Base-by-base conservation (phyloP, 2,797 vertebrate genomes). In the Denticeps clupeoides region DNA sequence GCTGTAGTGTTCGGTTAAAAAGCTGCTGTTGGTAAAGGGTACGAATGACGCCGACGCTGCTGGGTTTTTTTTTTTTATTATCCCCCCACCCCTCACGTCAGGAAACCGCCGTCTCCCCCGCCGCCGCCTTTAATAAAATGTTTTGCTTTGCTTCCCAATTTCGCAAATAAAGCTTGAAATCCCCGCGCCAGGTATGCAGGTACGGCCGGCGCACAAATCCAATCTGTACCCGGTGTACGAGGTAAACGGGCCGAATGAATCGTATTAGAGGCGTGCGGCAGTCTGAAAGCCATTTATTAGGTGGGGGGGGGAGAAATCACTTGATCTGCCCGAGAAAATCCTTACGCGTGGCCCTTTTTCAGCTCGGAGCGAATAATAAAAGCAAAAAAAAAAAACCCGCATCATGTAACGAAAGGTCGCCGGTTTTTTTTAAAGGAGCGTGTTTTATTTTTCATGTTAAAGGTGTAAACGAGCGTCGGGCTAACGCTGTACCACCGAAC, bases 241-340 rank as follows among this genome's bases (percentile, higher is more conserved):
- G 80, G 79, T 82, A 86, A 85, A 86, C 83, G 80, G 80, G 80
- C 80, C 84, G 82, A 89, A 87, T 87, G 84, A 86, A 88, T 87
- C 84, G 85, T 84, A 87, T 89, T 87, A 89, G 73, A 74, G 65
- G 67, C 79, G 78, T 84, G 79, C 82, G 82, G 84, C 84, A 85
- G 84, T 82, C 79, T 85, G 80, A 84, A 87, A 79, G 79, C 82
- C 82, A 83, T 87, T 87, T 87, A 86, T 82, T 81, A 82, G n/a
- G n/a, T n/a, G n/a, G n/a, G n/a, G n/a, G n/a, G n/a, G 76, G 75
- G 76, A 78, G 82, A 84, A 86, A 85, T 81, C 75, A 78, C 78
- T 83, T 78, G 75, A 83, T 83, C 84, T 77, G 73, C 83, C 73
- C 82, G 80, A 82, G 80, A 81, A 85, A 83, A 82, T 80, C 78